Evolutionary conservation across 1,140 invertebrate species (phyloP).

Genomic region (Macrocentrus cingulum): DNA sequence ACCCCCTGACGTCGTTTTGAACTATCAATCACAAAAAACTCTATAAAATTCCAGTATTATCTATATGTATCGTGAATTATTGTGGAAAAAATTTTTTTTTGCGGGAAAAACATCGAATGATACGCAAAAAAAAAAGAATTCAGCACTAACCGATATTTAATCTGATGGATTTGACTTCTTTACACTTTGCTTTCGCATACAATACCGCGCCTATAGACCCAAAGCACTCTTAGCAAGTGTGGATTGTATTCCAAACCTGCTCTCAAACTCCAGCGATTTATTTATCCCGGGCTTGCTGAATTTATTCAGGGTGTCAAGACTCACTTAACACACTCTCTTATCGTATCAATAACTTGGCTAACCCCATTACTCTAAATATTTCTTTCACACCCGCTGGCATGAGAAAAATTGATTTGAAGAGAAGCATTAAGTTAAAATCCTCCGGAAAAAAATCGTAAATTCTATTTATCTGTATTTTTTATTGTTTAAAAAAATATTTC

Average conservation of each 20-base stretch:
- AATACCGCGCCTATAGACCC: no score
- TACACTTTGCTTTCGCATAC: neutral
- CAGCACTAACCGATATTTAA: slow-evolving; percentile 15
- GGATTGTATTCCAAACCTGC: slow-evolving; percentile 10
- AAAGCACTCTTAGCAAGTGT: neutral
- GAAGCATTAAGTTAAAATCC: slow-evolving; percentile 1
- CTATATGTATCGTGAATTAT: no score
- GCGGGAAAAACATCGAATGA: no score
- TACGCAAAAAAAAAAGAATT: slow-evolving; percentile 13
- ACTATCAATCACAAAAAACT: no score
- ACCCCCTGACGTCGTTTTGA: no score
- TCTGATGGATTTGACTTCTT: slow-evolving; percentile 10
- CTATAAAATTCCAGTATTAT: no score
- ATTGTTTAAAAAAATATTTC: no score
- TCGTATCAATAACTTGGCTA: slow-evolving; percentile 18
- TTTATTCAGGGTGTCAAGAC: slow-evolving; percentile 17
- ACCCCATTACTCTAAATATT: slow-evolving; percentile 3
- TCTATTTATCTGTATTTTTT: no score
- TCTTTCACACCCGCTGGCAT: neutral
- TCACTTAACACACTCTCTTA: slow-evolving; percentile 27
- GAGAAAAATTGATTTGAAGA: slow-evolving; percentile 2
- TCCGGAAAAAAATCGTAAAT: neutral
- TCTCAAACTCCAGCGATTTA: neutral
- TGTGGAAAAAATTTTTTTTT: no score
- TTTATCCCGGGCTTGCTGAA: slow-evolving; percentile 10